Evolutionary conservation across 1,140 invertebrate genomes (phyloP).

Genomic region (Sycobia sp.): DNA sequence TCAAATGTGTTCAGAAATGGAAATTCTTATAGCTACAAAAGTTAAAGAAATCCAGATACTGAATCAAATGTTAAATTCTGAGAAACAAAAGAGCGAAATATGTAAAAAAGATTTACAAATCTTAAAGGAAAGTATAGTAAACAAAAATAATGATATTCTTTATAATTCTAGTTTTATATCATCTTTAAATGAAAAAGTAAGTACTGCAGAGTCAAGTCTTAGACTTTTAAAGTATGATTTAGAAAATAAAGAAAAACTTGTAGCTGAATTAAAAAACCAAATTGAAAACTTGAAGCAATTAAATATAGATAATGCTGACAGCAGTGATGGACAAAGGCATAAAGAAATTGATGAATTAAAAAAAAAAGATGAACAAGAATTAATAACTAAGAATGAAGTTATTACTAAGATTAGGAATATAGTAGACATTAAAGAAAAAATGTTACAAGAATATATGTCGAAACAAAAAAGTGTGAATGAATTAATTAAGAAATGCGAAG

Average conservation of each 20-base stretch:
- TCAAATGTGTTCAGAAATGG: conserved; percentile 34
- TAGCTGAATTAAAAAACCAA: conserved; percentile 14
- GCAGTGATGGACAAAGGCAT: conserved; percentile 19
- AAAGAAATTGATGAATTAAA: conserved; percentile 22
- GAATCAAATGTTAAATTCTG: conserved; percentile 26
- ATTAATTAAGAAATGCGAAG: conserved; percentile 33
- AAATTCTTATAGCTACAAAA: conserved; percentile 11
- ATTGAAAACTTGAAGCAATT: conserved; percentile 9
- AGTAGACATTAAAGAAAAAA: conserved; percentile 27
- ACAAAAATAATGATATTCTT: conserved; percentile 39
- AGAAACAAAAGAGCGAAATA: conserved; percentile 33
- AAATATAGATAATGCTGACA: background rate
- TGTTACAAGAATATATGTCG: conserved; percentile 9
- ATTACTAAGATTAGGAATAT: conserved; percentile 25
- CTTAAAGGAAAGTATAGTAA: conserved; percentile 40
- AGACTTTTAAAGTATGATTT: conserved; percentile 35
- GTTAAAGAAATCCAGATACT: conserved; percentile 31
- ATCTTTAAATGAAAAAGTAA: conserved; percentile 42
- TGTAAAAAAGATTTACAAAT: conserved; percentile 26
- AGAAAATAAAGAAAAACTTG: conserved; percentile 24
- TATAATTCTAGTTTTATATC: conserved; percentile 39
- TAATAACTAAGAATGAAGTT: conserved; percentile 16
- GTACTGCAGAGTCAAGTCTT: conserved; percentile 37
- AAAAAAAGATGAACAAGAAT: conserved; percentile 11
- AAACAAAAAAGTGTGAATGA: conserved; percentile 26